These are phyloP conservation scores for Pantherophis alleghaniensis DNA, from an alignment of 2,797 vertebrate species.

Conservation along the genomic window DNA sequence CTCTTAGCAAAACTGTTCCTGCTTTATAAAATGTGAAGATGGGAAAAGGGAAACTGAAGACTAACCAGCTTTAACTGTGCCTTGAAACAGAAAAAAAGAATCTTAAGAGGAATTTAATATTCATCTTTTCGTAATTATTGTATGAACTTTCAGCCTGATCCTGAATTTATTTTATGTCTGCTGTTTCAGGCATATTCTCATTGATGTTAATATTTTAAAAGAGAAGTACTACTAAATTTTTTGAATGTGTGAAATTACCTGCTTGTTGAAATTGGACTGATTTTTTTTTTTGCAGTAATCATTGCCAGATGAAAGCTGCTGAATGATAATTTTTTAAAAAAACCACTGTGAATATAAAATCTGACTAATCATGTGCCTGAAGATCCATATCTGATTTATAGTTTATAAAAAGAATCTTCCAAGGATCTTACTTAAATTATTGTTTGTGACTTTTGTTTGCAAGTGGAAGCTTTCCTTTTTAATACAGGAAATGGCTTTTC, in stretches of 20 bases:
- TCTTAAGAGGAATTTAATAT: constrained; percentile 56
- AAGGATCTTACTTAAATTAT: constrained; percentile 62
- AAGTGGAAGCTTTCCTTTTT: constrained; percentile 83
- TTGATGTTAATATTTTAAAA: constrained; percentile 57
- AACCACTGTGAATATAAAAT: constrained; percentile 66
- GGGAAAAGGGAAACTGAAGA: constrained; percentile 61
- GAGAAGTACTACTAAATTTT: constrained; percentile 57
- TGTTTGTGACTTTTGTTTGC: constrained; percentile 66
- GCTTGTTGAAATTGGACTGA: constrained; percentile 64
- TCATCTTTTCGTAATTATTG: constrained; percentile 62
- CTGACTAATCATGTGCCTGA: constrained; percentile 63
- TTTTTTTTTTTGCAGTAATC: constrained; percentile 59
- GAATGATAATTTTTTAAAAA: constrained; percentile 52
- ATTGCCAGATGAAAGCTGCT: constrained; percentile 64
- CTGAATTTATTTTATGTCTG: constrained; percentile 59
- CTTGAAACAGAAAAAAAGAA: constrained; percentile 62
- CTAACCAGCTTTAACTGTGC: constrained; percentile 46
- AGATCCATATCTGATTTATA: constrained; percentile 58
- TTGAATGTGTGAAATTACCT: constrained; percentile 66
- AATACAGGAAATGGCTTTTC: constrained; percentile 94
- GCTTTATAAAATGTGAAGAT: constrained; percentile 62
- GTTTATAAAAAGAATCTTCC: constrained; percentile 69
- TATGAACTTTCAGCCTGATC: constrained; percentile 61
- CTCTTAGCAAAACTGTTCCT: constrained; percentile 55
- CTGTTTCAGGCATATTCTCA: constrained; percentile 57